A percentile compares a stretch with the other conserved stretches of the same genome.
These are phyloP conservation scores for Hippocampus kuda DNA, from an alignment of 2,797 vertebrate species.

Conservation along the genomic window DNA sequence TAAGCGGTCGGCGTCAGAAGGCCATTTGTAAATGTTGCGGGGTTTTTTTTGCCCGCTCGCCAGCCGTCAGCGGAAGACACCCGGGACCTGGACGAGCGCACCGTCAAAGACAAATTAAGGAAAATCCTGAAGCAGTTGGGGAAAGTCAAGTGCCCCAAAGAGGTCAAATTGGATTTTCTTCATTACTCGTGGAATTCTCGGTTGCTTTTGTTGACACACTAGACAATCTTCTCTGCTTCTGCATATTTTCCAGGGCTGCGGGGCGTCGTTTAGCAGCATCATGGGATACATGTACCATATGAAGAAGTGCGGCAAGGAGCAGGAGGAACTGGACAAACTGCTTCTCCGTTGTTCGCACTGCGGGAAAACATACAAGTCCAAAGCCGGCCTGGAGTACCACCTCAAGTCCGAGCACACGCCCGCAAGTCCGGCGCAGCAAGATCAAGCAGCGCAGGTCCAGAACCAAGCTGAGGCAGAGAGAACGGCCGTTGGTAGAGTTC, in stretches of 20 bases:
- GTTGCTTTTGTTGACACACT: too few relatives aligned
- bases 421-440: constrained; percentile 67
- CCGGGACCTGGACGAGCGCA: constrained; percentile 72
- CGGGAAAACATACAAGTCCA: constrained; percentile 82
- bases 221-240: too few relatives aligned
- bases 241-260: constrained; percentile 71
- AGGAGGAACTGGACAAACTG: constrained; percentile 85
- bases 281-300: constrained; percentile 90
- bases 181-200: too few relatives aligned
- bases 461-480: constrained; percentile 59
- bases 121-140: constrained; percentile 85
- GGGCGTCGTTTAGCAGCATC: constrained; percentile 85
- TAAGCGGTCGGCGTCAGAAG: neutral
- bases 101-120: constrained; percentile 78
- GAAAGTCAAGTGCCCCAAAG: constrained; percentile 79
- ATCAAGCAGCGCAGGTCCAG: constrained; percentile 46
- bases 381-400: constrained; percentile 87
- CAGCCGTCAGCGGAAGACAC: constrained; percentile 75
- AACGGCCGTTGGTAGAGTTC: constrained; percentile 73
- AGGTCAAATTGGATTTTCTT: constrained; percentile 62
- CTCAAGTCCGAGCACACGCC: constrained; percentile 83
- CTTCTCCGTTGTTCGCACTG: constrained; percentile 84
- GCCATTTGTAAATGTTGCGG: neutral
- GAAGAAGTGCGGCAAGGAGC: constrained; percentile 88
- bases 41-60: neutral